These are phyloP conservation scores for Drosophila borborema DNA, from an alignment of 2,888 invertebrate species.

Conservation along the genomic window DNA sequence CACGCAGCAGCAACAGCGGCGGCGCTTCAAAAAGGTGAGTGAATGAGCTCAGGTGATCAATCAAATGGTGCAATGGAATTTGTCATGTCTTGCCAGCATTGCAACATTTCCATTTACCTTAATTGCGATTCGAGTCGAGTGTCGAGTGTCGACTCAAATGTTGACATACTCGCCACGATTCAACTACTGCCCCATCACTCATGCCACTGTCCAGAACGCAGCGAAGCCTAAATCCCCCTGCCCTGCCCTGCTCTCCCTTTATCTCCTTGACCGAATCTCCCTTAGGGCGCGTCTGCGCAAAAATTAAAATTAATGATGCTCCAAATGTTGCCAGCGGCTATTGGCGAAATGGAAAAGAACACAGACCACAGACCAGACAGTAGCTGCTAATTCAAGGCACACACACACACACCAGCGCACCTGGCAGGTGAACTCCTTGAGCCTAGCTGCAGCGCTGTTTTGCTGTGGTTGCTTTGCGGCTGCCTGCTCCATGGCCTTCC, in stretches of 20 bases:
- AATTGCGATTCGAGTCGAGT: constrained; percentile 38
- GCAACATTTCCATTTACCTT: constrained; percentile 46
- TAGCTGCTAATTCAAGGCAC: constrained; percentile 67
- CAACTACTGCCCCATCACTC: constrained; percentile 43
- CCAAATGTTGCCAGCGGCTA: constrained; percentile 54
- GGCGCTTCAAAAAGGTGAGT: constrained; percentile 83
- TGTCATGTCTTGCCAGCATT: constrained; percentile 44
- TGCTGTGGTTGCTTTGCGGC: constrained; percentile 51
- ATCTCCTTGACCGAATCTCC: constrained; percentile 3
- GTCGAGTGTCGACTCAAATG: constrained; percentile 24
- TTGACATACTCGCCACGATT: constrained; percentile 36
- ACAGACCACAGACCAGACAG: constrained; percentile 39
- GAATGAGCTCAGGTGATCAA: constrained; percentile 38
- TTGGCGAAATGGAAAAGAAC: constrained; percentile 40
- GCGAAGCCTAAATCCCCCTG: constrained; percentile 40
- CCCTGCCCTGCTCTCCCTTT: neutral
- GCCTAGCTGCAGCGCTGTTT: constrained; percentile 31
- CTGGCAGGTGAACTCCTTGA: constrained; percentile 43
- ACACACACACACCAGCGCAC: constrained; percentile 19
- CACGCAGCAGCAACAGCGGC: constrained; percentile 75
- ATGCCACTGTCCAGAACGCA: constrained; percentile 58
- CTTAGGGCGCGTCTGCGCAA: constrained; percentile 70
- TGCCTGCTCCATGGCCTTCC: constrained; percentile 13
- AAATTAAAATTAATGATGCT: constrained; percentile 80
- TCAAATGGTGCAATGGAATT: constrained; percentile 47